A percentile compares a stretch with the other conserved stretches of the same genome.
phyloP scores from a whole-genome alignment of 2,888 invertebrate species.

The Diadromus collaris region DNA sequence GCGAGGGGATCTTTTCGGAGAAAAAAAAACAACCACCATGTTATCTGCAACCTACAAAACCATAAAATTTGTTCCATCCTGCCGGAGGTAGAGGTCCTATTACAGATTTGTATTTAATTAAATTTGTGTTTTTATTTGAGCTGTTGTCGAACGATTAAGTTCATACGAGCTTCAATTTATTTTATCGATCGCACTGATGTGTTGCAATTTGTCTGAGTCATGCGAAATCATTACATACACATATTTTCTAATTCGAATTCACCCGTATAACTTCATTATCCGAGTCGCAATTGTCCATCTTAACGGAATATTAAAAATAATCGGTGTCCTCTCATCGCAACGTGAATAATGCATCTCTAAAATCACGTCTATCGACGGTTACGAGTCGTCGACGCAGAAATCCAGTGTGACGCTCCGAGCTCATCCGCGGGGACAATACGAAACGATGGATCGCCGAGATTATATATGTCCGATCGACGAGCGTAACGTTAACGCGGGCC shows the following conservation, averaged over 20 bases:
- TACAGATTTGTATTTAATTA: no score
- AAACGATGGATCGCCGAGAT: conserved; percentile 9
- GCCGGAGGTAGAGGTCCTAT: no score
- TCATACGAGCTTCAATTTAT: not conserved
- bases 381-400: not conserved
- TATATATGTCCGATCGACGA: conserved; percentile 24
- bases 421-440: conserved; percentile 18
- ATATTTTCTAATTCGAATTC: no score
- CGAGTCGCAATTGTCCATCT: not conserved
- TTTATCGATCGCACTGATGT: not conserved
- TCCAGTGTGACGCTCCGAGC: not conserved
- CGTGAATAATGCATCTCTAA: not conserved
- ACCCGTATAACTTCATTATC: no score
- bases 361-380: not conserved
- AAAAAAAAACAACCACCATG: no score
- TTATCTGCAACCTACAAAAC: no score
- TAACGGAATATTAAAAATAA: not conserved
- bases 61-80: no score
- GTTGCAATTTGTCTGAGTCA: not conserved
- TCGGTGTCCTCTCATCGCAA: not conserved
- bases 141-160: not conserved
- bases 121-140: no score
- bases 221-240: not conserved
- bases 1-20: no score
- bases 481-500: not conserved